These are phyloP conservation scores for Acrobasis consociella DNA, from an alignment of 2,888 invertebrate species.

Conservation along the genomic window DNA sequence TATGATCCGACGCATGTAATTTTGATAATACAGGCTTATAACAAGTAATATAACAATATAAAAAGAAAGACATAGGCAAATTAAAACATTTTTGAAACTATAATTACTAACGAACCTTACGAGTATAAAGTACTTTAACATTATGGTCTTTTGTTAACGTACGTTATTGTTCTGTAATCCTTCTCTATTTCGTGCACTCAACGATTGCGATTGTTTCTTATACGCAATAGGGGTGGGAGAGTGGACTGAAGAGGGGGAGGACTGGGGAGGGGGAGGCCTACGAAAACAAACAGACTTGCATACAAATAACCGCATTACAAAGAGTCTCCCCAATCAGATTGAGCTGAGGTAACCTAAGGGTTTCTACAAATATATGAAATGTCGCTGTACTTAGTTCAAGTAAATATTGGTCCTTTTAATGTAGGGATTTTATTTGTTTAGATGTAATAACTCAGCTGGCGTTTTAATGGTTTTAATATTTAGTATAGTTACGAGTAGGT, in stretches of 20 bases:
- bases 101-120: too few relatives aligned
- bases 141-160: background rate
- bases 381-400: background rate
- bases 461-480: too few relatives aligned
- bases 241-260: slow-evolving; percentile 36
- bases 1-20: too few relatives aligned
- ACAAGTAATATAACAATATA: too few relatives aligned
- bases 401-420: background rate
- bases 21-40: too few relatives aligned
- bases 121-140: too few relatives aligned
- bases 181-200: slow-evolving; percentile 18
- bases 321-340: slow-evolving; percentile 41
- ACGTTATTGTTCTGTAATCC: slow-evolving; percentile 24
- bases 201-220: slow-evolving; percentile 39
- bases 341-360: slow-evolving; percentile 34
- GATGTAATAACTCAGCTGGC: background rate
- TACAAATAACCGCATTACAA: slow-evolving; percentile 62
- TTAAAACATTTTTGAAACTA: too few relatives aligned
- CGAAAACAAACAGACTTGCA: slow-evolving; percentile 64
- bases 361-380: slow-evolving; percentile 21
- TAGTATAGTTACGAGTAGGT: too few relatives aligned
- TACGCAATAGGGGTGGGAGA: slow-evolving; percentile 37
- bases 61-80: too few relatives aligned
- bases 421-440: background rate
- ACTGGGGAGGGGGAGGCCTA: slow-evolving; percentile 40